Conservation (phyloP, 2,113 vertebrate genomes). For the Platysternon megacephalum region DNA sequence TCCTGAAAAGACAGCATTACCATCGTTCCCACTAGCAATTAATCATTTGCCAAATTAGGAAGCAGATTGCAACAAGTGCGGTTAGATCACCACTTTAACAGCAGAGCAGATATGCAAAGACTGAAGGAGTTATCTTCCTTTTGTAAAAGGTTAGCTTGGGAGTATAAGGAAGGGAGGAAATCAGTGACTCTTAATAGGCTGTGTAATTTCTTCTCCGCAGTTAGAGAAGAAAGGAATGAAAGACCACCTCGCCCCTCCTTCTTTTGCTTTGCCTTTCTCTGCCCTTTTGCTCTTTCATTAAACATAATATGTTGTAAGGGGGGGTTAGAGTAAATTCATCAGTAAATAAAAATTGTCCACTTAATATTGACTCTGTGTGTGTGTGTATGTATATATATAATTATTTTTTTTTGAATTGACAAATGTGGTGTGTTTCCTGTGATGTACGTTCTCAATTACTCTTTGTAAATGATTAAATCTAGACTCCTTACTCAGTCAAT, state of each 20-base stretch:
- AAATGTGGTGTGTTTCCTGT: background rate
- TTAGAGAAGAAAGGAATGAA: background rate
- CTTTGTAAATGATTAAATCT: background rate
- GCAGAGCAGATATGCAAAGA: background rate
- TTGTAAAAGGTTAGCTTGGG: background rate
- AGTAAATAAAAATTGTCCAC: rapidly evolving
- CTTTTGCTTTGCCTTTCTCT: background rate
- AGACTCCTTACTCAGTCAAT: background rate
- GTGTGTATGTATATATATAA: rapidly evolving
- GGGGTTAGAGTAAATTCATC: background rate
- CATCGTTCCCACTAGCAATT: constrained; percentile 19
- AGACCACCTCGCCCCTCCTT: background rate
- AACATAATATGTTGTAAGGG: background rate
- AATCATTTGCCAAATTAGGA: constrained; percentile 30
- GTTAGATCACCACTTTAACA: background rate
- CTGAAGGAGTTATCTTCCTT: background rate
- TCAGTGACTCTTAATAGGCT: background rate
- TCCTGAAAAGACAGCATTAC: background rate
- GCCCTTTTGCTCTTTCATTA: background rate
- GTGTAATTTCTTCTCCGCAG: background rate
- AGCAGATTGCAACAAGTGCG: background rate
- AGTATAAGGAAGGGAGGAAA: background rate
- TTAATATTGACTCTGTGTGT: background rate
- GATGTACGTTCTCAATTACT: background rate
- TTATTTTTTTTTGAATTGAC: background rate